Conservation (phyloP, 2,797 vertebrate species). For the Eupleurogrammus muticus region DNA sequence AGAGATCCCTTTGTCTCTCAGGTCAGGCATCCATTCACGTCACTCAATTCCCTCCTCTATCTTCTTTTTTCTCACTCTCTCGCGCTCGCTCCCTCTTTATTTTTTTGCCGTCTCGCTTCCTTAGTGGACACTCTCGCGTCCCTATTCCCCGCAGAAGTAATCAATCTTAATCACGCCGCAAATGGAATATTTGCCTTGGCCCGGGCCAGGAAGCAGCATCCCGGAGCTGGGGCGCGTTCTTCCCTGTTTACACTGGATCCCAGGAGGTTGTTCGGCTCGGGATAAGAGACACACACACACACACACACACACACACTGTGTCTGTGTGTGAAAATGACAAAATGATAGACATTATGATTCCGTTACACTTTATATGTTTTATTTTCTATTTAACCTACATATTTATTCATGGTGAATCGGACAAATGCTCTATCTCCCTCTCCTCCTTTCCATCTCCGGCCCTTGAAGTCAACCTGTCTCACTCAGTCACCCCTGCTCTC, state of each 20-base stretch:
- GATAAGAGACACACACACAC: neutral
- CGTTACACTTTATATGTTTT: slow-evolving; percentile 49
- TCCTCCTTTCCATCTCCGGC: slow-evolving; percentile 19
- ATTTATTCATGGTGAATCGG: slow-evolving; percentile 65
- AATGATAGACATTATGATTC: slow-evolving; percentile 30
- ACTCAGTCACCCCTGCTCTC: slow-evolving; percentile 44
- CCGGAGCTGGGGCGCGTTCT: slow-evolving; percentile 16
- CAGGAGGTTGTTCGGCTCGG: slow-evolving; percentile 30
- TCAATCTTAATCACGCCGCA: slow-evolving; percentile 67
- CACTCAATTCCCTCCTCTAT: slow-evolving; percentile 63
- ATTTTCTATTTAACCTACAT: slow-evolving; percentile 60
- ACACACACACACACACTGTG: neutral
- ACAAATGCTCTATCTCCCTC: slow-evolving; percentile 55
- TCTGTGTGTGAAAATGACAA: slow-evolving; percentile 34
- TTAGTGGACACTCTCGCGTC: slow-evolving; percentile 42
- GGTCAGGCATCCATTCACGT: slow-evolving; percentile 69
- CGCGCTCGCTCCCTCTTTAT: slow-evolving; percentile 18
- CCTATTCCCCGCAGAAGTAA: slow-evolving; percentile 55
- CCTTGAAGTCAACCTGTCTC: slow-evolving; percentile 48
- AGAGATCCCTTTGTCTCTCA: slow-evolving; percentile 76
- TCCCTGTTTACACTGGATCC: slow-evolving; percentile 47
- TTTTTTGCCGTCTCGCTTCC: slow-evolving; percentile 34
- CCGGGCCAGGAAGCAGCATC: slow-evolving; percentile 34
- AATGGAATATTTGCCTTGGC: slow-evolving; percentile 70
- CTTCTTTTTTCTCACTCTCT: slow-evolving; percentile 60